A percentile compares a stretch with the other conserved stretches of the same genome.
phyloP scores from a whole-genome alignment of 2,113 vertebrate species.

The Pampusana beccarii region DNA sequence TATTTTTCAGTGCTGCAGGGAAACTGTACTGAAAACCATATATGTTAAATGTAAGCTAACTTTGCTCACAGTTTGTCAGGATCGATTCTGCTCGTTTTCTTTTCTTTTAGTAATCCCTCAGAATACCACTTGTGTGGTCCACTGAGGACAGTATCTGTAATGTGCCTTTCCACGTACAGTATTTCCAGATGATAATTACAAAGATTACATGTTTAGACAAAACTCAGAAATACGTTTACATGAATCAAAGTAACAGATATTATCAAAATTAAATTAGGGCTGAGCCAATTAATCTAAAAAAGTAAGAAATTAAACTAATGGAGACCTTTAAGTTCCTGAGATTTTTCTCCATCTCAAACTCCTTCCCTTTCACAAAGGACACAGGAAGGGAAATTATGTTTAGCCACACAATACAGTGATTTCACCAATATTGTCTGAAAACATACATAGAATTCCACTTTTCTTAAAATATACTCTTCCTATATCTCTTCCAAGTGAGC shows the following conservation, averaged over 20 bases:
- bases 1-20: neutral
- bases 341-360: neutral
- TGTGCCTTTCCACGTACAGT: neutral
- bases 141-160: neutral
- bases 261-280: slow-evolving; percentile 35
- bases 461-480: slow-evolving; percentile 31
- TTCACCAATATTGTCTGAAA: slow-evolving; percentile 28
- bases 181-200: neutral
- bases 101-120: neutral
- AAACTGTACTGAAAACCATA: neutral
- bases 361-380: slow-evolving; percentile 6
- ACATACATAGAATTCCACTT: neutral
- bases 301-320: neutral
- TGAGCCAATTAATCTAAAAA: neutral
- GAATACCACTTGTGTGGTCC: neutral
- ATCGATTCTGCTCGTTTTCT: neutral
- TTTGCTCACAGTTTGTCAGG: neutral
- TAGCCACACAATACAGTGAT: neutral
- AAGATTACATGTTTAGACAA: neutral
- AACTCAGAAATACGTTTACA: slow-evolving; percentile 32
- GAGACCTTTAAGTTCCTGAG: slow-evolving; percentile 51
- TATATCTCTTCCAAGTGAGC: slow-evolving; percentile 16
- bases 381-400: slow-evolving; percentile 15
- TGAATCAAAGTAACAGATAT: slow-evolving; percentile 15
- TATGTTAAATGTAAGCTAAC: neutral